Conservation (phyloP, 2,797 vertebrate genomes). For the Jordanella pulchra region DNA sequence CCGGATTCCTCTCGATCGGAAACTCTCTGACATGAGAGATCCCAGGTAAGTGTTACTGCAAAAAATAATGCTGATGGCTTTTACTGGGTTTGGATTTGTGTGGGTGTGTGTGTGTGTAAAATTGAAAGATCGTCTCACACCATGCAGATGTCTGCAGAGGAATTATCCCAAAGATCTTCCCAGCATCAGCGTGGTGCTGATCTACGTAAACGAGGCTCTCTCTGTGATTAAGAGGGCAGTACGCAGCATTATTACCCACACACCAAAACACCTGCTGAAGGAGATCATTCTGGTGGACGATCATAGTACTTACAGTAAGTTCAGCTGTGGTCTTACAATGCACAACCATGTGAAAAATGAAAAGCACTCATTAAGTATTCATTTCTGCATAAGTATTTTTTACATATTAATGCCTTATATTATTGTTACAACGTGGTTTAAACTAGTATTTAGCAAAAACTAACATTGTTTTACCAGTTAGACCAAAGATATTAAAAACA, state of each 20-base stretch:
- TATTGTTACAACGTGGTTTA: neutral
- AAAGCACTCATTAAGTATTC: no score
- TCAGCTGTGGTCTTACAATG: neutral
- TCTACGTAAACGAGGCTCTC: slow-evolving; percentile 80
- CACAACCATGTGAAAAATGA: no score
- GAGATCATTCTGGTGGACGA: slow-evolving; percentile 84
- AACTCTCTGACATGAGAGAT: slow-evolving; percentile 79
- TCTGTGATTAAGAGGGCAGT: slow-evolving; percentile 79
- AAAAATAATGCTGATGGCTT: neutral
- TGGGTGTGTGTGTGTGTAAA: neutral
- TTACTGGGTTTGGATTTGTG: no score
- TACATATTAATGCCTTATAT: neutral
- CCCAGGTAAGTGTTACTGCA: slow-evolving; percentile 17
- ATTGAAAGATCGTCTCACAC: neutral
- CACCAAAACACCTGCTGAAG: slow-evolving; percentile 71
- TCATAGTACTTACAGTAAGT: slow-evolving; percentile 74
- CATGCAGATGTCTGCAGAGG: slow-evolving; percentile 72
- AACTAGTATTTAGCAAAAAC: no score
- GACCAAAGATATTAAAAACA: no score
- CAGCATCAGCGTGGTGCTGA: slow-evolving; percentile 76
- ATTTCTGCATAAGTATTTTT: neutral
- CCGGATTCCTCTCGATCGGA: slow-evolving; percentile 82
- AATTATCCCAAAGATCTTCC: slow-evolving; percentile 75
- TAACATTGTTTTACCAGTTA: neutral
- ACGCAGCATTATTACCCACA: slow-evolving; percentile 74